phyloP scores from a whole-genome alignment of 2,113 vertebrate species.

The Passer domesticus region DNA sequence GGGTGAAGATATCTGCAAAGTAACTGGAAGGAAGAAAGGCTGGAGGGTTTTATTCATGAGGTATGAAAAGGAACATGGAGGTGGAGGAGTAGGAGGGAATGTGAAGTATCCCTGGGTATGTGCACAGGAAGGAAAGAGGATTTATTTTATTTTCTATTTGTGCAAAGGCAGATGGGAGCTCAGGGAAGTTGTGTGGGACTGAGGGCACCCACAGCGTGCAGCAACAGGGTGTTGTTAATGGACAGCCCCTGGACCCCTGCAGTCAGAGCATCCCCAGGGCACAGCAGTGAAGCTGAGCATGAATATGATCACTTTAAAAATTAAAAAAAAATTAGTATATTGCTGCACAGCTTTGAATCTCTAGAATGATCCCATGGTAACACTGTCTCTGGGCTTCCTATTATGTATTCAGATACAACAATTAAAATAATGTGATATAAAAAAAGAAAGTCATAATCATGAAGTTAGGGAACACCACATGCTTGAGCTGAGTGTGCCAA shows the following conservation, averaged over 20 bases:
- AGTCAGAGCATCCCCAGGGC: background rate
- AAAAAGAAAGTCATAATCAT: constrained; percentile 18
- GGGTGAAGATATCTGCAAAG: background rate
- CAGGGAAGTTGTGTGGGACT: background rate
- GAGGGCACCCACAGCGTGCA: background rate
- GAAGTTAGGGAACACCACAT: constrained; percentile 17
- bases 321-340: background rate
- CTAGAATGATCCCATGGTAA: constrained; percentile 47
- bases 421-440: constrained; percentile 41
- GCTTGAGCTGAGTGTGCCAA: constrained; percentile 12
- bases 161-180: background rate
- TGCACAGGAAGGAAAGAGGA: constrained; percentile 1
- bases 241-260: background rate
- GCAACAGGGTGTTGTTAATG: background rate
- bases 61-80: constrained; percentile 45
- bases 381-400: constrained; percentile 14
- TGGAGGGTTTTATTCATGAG: constrained; percentile 48
- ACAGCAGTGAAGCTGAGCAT: background rate
- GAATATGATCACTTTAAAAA: background rate
- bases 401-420: constrained; percentile 23
- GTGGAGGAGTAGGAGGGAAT: constrained; percentile 57
- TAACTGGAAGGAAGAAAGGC: background rate
- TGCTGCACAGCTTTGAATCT: background rate
- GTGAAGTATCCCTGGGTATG: constrained; percentile 29
- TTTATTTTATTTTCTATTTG: background rate